Conservation (phyloP, 2,113 vertebrate species). For the Chaetura pelagica region DNA sequence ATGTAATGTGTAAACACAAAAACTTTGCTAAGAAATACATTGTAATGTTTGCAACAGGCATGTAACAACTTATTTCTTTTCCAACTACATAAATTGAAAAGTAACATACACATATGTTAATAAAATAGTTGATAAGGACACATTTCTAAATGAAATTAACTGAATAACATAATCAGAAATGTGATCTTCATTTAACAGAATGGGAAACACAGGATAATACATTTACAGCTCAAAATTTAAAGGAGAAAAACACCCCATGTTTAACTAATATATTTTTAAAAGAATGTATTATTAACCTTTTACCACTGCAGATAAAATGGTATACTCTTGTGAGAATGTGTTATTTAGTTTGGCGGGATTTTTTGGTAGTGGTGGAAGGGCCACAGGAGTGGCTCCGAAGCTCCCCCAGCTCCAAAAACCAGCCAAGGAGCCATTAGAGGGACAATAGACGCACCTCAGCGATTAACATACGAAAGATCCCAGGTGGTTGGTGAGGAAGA, state of each 20-base stretch:
- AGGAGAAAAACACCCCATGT: accelerated
- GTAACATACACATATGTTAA: background rate
- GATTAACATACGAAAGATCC: no score
- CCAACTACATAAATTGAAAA: background rate
- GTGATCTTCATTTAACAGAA: background rate
- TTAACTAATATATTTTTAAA: background rate
- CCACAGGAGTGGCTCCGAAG: no score
- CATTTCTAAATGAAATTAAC: background rate
- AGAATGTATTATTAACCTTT: accelerated
- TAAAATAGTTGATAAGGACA: background rate
- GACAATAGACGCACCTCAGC: no score
- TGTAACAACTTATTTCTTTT: background rate
- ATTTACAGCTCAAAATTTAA: background rate
- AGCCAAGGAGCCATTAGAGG: no score
- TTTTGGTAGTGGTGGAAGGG: no score
- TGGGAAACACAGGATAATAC: background rate
- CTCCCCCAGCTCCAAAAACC: no score
- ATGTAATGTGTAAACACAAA: background rate
- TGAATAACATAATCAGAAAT: background rate
- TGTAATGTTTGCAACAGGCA: background rate
- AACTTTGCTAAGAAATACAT: background rate
- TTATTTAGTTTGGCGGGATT: no score
- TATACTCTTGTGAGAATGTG: background rate
- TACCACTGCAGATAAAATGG: background rate
- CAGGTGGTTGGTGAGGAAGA: no score